A percentile compares a stretch with the other conserved stretches of the same genome.
Conservation (phyloP, 2,797 vertebrate species). For the Oryzias dopingdopingensis region DNA sequence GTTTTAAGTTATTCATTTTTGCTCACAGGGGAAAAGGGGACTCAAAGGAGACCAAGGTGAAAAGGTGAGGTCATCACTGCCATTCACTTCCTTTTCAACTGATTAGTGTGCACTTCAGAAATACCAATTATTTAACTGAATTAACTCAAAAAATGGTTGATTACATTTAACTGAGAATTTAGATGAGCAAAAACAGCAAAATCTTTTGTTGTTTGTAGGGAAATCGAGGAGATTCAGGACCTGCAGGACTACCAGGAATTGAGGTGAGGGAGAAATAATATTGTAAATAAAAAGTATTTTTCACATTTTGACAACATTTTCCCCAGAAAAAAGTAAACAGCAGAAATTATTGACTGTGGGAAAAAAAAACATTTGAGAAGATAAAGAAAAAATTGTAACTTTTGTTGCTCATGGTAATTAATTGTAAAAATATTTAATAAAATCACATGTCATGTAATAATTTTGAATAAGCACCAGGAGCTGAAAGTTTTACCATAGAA, state of each 20-base stretch:
- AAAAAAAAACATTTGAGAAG: too few species aligned
- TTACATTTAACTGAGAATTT: background rate
- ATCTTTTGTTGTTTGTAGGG: slow-evolving; percentile 61
- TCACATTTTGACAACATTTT: too few species aligned
- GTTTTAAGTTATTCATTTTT: slow-evolving; percentile 42
- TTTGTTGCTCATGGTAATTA: too few species aligned
- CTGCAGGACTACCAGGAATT: slow-evolving; percentile 70
- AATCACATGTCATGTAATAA: too few species aligned
- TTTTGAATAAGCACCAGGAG: background rate
- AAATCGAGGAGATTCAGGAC: slow-evolving; percentile 72
- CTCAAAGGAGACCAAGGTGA: slow-evolving; percentile 80
- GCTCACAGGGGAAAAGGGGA: slow-evolving; percentile 83
- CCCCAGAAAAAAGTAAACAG: too few species aligned
- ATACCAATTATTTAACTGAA: slow-evolving; percentile 6
- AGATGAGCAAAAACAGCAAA: slow-evolving; percentile 3
- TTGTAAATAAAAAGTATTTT: background rate
- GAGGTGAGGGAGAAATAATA: slow-evolving; percentile 65
- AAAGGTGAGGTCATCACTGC: slow-evolving; percentile 73
- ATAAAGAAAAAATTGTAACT: too few species aligned
- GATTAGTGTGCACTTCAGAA: slow-evolving; percentile 7
- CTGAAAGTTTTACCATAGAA: background rate
- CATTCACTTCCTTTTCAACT: slow-evolving; percentile 2
- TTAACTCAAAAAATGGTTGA: background rate
- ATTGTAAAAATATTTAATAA: too few species aligned
- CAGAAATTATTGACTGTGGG: too few species aligned